phyloP scores from a whole-genome alignment of 2,888 invertebrate genomes.

The Allacma fusca region DNA sequence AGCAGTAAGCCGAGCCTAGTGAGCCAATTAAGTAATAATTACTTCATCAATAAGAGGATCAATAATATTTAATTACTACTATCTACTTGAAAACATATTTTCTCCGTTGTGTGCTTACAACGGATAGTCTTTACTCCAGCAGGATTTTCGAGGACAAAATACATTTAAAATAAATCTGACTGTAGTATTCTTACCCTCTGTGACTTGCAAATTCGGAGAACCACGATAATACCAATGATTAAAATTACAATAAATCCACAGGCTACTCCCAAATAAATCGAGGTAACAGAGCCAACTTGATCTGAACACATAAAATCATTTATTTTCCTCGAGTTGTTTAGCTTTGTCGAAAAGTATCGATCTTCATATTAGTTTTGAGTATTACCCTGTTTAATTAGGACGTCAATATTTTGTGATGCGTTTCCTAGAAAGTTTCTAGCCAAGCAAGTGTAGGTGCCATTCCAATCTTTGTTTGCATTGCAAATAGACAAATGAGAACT shows the following conservation, averaged over 20 bases:
- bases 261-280: background rate
- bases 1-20: background rate
- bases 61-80: too few relatives aligned
- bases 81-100: too few relatives aligned
- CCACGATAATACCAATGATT: background rate
- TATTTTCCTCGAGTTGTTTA: background rate
- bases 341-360: too few relatives aligned
- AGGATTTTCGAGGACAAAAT: too few relatives aligned
- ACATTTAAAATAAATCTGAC: background rate
- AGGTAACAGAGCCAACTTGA: background rate
- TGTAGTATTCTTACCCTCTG: background rate
- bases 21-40: background rate
- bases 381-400: background rate
- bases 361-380: background rate
- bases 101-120: too few relatives aligned
- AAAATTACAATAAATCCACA: background rate
- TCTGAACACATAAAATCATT: background rate
- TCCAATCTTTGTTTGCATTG: background rate
- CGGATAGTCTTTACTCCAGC: background rate
- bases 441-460: background rate
- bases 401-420: background rate
- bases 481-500: background rate
- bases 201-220: background rate
- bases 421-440: background rate
- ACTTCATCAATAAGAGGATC: background rate